These are phyloP conservation scores for Gymnodraco acuticeps DNA, from an alignment of 2,797 vertebrate genomes.

Conservation along the genomic window DNA sequence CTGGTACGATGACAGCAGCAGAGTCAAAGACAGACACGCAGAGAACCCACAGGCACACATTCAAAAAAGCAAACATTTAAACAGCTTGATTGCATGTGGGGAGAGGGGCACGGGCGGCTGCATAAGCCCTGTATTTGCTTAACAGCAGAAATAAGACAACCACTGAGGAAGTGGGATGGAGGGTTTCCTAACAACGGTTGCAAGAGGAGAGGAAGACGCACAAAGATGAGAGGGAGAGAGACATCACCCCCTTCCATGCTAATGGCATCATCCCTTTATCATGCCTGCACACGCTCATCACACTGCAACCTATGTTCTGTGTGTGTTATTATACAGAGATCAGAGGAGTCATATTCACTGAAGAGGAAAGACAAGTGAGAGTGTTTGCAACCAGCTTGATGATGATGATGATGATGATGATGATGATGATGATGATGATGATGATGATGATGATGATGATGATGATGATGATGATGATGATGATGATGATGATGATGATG, in stretches of 20 bases:
- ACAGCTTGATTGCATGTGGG: slow-evolving; percentile 73
- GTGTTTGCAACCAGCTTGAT: slow-evolving; percentile 11
- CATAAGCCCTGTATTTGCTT: slow-evolving; percentile 65
- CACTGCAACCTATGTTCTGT: slow-evolving; percentile 40
- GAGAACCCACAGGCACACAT: slow-evolving; percentile 50
- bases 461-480: too few species aligned
- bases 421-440: too few species aligned
- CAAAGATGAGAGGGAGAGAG: slow-evolving; percentile 11
- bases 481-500: fast-evolving
- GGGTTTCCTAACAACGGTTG: slow-evolving; percentile 20
- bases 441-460: too few species aligned
- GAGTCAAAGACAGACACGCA: slow-evolving; percentile 17
- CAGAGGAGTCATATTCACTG: slow-evolving; percentile 31
- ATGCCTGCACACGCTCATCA: slow-evolving; percentile 45
- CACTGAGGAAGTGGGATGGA: slow-evolving; percentile 48
- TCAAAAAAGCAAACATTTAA: slow-evolving; percentile 80
- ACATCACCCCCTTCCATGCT: slow-evolving; percentile 61
- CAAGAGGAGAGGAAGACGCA: slow-evolving; percentile 26
- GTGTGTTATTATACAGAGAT: slow-evolving; percentile 49
- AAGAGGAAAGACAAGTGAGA: slow-evolving; percentile 2
- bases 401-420: neutral
- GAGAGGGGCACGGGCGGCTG: slow-evolving; percentile 37
- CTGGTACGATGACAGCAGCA: slow-evolving; percentile 36
- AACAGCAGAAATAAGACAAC: slow-evolving; percentile 64
- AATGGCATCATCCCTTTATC: slow-evolving; percentile 69